Percentiles rank a stretch among this genome's conserved stretches.
These are phyloP conservation scores for Hippocampus zosterae DNA, from an alignment of 2,113 vertebrate species.

Conservation along the genomic window DNA sequence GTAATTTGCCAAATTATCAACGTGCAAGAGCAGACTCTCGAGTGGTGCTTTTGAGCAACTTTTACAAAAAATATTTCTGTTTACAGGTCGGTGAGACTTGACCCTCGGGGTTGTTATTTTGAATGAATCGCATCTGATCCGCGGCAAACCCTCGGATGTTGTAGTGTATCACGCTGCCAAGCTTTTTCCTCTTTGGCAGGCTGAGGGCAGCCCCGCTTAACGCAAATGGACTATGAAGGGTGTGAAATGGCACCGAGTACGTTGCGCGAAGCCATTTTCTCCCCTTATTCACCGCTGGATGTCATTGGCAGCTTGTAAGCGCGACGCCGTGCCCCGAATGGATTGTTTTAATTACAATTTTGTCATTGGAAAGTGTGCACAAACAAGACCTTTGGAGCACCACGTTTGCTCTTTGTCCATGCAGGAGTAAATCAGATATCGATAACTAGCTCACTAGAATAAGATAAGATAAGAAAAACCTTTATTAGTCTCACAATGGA, in stretches of 20 bases:
- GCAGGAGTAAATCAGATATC: conserved; percentile 51
- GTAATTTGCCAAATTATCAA: neutral
- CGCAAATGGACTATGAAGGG: neutral
- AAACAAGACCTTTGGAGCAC: conserved; percentile 54
- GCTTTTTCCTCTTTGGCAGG: neutral
- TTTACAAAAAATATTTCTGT: neutral
- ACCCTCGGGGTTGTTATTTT: neutral
- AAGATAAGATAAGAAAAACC: no score
- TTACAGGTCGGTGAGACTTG: neutral
- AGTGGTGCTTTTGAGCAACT: neutral
- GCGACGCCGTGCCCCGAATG: conserved; percentile 15
- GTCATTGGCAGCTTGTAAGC: neutral
- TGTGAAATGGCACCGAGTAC: neutral
- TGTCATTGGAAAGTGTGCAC: conserved; percentile 63
- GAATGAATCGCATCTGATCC: neutral
- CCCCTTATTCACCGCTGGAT: neutral
- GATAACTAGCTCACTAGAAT: conserved; percentile 45
- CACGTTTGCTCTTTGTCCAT: conserved; percentile 13
- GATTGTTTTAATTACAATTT: conserved; percentile 73
- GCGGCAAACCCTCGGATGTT: neutral
- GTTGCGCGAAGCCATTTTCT: neutral
- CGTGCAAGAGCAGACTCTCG: neutral
- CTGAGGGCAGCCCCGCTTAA: neutral
- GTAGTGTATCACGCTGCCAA: neutral
- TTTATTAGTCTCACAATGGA: no score